These are phyloP conservation scores for Sebastolobus alascanus DNA, from an alignment of 2,797 vertebrate species.

Conservation along the genomic window DNA sequence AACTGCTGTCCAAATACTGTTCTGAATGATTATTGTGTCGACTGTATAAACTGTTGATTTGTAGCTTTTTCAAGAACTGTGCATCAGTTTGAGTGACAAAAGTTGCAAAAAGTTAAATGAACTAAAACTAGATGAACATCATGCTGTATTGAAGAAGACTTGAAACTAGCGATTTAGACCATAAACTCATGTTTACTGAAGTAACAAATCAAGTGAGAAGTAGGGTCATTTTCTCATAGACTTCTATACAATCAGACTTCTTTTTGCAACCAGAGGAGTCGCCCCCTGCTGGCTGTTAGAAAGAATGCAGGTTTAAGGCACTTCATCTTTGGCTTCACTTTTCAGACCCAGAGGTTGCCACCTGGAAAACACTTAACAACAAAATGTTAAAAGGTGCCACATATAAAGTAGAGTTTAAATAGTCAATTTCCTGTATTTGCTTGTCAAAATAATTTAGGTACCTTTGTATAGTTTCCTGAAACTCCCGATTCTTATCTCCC, in stretches of 20 bases:
- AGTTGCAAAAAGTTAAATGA: background rate
- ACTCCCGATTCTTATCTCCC: background rate
- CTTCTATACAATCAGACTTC: rapidly evolving
- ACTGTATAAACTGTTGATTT: background rate
- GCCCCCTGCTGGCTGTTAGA: too few species aligned
- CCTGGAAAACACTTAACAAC: background rate
- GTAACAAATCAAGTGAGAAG: too few species aligned
- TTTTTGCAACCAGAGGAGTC: too few species aligned
- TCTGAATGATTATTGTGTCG: background rate
- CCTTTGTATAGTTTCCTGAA: background rate
- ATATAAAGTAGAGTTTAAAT: background rate
- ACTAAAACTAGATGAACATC: too few species aligned
- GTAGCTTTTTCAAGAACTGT: background rate
- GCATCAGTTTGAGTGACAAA: background rate
- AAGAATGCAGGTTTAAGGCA: too few species aligned
- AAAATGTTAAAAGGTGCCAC: background rate
- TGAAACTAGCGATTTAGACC: too few species aligned
- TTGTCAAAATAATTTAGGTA: constrained; percentile 20
- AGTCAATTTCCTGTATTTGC: background rate
- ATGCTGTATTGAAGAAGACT: too few species aligned
- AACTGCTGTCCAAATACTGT: background rate
- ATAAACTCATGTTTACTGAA: too few species aligned
- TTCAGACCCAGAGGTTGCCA: too few species aligned
- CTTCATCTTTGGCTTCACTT: too few species aligned
- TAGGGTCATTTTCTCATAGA: too few species aligned